Evolutionary conservation across 64 coral and sea anemone species (phyloP), one percentile per base, ranked within the genome.

Genomic region (Pocillopora verrucosa): DNA sequence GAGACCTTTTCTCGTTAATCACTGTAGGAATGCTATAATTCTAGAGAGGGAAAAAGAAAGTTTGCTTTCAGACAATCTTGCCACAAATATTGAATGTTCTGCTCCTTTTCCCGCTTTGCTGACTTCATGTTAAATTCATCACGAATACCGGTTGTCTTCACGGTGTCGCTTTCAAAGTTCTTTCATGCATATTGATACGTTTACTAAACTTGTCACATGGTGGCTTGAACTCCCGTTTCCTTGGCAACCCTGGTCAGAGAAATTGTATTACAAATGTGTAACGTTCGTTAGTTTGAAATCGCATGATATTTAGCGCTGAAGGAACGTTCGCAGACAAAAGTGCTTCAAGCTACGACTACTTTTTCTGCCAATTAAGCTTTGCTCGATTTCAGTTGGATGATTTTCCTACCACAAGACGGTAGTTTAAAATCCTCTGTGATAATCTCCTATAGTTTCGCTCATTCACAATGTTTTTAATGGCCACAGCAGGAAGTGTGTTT

Each of bases 151-250:
- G 82, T 30, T 85, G 82, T 36, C 45, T 85, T 85, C 82, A 85
- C 82, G 82, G 82, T 85, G 20, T 11, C 37, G 41, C 82, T 72
- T 85, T 36, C 37, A 85, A 85, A 72, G 61, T 69, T 65, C 38
- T 56, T 38, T 85, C 82, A 85, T 85, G 82, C 82, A 72, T 85
- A 85, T 85, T 85, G 36, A 85, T 85, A 24, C 67, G 11, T n/a
- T 11, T 25, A 72, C 36, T 11, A 58, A 41, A 11, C 17, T 20
- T 36, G 34, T 41, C n/a, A 67, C 80, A 41, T 63, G 62, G 80
- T 30, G 68, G 15, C 34, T 68, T 85, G 20, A 15, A 10, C 34
- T 36, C 25, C 72, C 68, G 82, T 70, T 25, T 56, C 64, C 82
- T 26, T 51, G 82, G 38, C 65, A 41, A 72, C 36, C 68, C 65